Evolutionary conservation across 2,888 invertebrate species (phyloP).

Genomic region (Steromphala cineraria): DNA sequence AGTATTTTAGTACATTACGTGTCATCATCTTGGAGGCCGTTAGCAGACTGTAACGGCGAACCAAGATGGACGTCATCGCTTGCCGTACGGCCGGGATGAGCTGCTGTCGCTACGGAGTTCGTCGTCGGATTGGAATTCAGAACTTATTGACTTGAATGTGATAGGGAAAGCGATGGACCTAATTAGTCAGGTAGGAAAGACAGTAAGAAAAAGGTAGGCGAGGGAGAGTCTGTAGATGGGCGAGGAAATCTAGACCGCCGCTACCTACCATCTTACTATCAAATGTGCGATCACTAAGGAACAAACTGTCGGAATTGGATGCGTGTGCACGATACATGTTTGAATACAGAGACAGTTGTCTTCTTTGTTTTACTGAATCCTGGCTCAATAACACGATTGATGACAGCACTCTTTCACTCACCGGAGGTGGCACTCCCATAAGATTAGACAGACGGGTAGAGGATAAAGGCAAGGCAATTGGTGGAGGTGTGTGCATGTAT

Average conservation of each 20-base stretch:
- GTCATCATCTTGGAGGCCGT: no score
- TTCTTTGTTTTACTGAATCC: neutral
- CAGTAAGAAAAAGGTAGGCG: neutral
- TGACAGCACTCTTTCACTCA: neutral
- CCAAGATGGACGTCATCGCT: no score
- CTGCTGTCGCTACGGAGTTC: no score
- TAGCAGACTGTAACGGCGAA: no score
- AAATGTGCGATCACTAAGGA: neutral
- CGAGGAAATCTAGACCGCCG: neutral
- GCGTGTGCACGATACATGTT: no score
- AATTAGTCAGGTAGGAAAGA: neutral
- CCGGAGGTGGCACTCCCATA: neutral
- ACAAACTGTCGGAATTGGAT: neutral
- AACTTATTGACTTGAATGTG: no score
- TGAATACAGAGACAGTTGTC: neutral
- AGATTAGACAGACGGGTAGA: neutral
- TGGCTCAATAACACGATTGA: neutral
- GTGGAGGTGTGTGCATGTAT: neutral
- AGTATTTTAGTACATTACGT: no score
- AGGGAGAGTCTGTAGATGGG: neutral
- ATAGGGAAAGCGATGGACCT: no score
- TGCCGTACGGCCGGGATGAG: no score
- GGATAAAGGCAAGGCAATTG: neutral
- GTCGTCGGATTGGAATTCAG: no score
- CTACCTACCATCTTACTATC: neutral